These are phyloP conservation scores for Alectoris magna DNA, from an alignment of 2,797 vertebrate genomes.

Conservation along the genomic window DNA sequence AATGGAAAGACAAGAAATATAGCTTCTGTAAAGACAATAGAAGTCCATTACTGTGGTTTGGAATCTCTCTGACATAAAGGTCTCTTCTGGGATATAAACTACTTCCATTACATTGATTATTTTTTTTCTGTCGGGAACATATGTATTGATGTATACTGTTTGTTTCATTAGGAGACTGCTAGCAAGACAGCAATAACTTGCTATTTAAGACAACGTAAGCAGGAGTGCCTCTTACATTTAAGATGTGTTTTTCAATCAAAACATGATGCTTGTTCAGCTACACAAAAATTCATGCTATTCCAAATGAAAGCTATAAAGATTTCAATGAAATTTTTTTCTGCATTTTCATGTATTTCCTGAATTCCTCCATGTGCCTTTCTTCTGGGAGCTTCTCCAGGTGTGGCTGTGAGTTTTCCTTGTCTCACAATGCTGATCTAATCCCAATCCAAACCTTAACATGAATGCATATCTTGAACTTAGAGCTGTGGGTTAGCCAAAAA, in stretches of 20 bases:
- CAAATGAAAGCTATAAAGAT: background rate
- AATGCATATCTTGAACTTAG: background rate
- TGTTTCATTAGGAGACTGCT: background rate
- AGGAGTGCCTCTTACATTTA: background rate
- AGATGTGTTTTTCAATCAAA: background rate
- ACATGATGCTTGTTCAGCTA: background rate
- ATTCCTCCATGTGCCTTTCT: background rate
- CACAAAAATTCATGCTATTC: background rate
- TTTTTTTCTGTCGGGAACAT: conserved; percentile 17
- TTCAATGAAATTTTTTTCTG: background rate
- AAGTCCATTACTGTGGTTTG: background rate
- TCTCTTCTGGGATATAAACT: conserved; percentile 22
- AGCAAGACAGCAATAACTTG: background rate
- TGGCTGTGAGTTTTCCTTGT: background rate
- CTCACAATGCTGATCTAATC: background rate
- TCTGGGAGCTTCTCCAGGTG: background rate
- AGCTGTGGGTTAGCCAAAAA: background rate
- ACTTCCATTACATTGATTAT: conserved; percentile 1
- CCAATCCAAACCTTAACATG: background rate
- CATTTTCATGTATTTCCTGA: background rate
- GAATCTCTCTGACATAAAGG: conserved; percentile 25
- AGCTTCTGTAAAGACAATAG: conserved; percentile 19
- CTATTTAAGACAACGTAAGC: background rate
- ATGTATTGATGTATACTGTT: background rate
- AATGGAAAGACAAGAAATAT: background rate